Evolutionary conservation across 1,140 invertebrate genomes (phyloP).

Genomic region (Vanessa atalanta): DNA sequence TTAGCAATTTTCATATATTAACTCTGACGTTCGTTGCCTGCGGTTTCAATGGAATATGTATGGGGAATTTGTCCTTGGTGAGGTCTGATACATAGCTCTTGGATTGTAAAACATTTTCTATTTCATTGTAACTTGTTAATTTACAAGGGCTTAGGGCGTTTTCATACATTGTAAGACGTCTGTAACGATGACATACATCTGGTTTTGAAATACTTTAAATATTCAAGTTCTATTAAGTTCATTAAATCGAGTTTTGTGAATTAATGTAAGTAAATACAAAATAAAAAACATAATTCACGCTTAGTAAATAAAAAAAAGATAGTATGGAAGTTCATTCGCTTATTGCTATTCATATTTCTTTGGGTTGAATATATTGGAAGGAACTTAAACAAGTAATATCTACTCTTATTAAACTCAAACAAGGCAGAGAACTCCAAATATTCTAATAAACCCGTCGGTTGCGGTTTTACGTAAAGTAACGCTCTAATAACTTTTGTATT

Average conservation of each 20-base stretch:
- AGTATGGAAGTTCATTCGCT: too few species aligned
- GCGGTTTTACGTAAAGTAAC: conserved; percentile 33
- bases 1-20: conserved; percentile 68
- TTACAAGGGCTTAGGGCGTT: conserved; percentile 29
- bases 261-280: too few species aligned
- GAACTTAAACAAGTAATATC: background rate
- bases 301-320: too few species aligned
- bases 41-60: conserved; percentile 41
- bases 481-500: conserved; percentile 34
- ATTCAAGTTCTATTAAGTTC: too few species aligned
- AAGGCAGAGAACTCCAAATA: conserved; percentile 11
- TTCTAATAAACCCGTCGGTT: conserved; percentile 21
- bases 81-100: conserved; percentile 35
- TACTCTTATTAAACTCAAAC: background rate
- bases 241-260: too few species aligned
- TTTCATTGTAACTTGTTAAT: conserved; percentile 27
- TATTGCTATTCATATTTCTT: too few species aligned
- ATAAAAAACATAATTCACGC: too few species aligned
- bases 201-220: too few species aligned
- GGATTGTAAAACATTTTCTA: conserved; percentile 27
- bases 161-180: background rate
- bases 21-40: conserved; percentile 43
- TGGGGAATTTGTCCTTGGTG: conserved; percentile 40
- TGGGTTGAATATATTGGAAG: too few species aligned
- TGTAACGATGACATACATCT: too few species aligned